Conservation (phyloP, 2,888 invertebrate species). For the Xestoiulus laeticollis region DNA sequence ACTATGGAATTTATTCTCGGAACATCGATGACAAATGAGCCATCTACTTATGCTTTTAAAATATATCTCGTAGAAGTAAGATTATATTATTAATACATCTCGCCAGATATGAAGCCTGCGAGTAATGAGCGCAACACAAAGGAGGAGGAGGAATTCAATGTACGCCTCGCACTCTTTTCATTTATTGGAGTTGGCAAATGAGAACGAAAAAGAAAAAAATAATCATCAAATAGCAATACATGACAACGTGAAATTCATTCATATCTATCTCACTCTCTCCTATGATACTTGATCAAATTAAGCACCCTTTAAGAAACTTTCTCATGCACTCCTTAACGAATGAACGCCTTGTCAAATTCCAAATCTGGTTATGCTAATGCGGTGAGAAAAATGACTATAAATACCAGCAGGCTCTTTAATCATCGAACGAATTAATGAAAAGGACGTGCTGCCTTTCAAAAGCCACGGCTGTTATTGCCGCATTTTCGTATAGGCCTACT, state of each 20-base stretch:
- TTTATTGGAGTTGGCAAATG: constrained; percentile 26
- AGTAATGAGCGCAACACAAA: background rate
- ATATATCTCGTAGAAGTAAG: background rate
- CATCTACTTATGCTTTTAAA: constrained; percentile 10
- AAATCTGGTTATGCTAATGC: constrained; percentile 47
- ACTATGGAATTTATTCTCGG: constrained; percentile 26
- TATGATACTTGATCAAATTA: constrained; percentile 36
- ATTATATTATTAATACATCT: constrained; percentile 26
- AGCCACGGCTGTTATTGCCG: too few species aligned
- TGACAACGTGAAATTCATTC: constrained; percentile 17
- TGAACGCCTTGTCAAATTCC: constrained; percentile 49
- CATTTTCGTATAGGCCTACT: too few species aligned
- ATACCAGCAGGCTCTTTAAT: constrained; percentile 35
- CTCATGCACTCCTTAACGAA: constrained; percentile 31
- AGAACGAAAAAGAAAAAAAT: background rate
- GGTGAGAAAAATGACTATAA: constrained; percentile 45
- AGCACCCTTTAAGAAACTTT: constrained; percentile 40
- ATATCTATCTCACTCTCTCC: constrained; percentile 5
- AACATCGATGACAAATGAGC: constrained; percentile 26
- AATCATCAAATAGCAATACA: constrained; percentile 16
- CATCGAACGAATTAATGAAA: constrained; percentile 1
- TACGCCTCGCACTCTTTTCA: background rate
- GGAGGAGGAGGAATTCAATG: constrained; percentile 4
- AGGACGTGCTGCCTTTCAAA: background rate
- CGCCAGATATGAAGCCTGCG: background rate